These are phyloP conservation scores for Phortica magna DNA, from an alignment of 2,888 invertebrate species.

Conservation along the genomic window DNA sequence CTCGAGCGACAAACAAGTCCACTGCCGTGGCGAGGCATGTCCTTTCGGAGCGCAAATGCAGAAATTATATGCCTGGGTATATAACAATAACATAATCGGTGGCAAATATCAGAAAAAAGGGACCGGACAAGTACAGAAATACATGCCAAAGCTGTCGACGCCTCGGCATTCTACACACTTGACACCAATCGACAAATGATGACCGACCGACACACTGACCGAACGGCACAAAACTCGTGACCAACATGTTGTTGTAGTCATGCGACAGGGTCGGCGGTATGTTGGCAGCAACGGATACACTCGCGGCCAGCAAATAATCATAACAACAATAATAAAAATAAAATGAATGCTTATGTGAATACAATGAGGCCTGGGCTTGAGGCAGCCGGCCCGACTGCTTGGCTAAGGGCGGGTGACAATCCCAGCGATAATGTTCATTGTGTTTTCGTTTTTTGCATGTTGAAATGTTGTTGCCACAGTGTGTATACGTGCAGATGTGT, in stretches of 20 bases:
- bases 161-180: neutral
- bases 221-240: too few species aligned
- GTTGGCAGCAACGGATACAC: neutral
- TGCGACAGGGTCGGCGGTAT: neutral
- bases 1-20: neutral
- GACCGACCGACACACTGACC: neutral
- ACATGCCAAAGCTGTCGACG: neutral
- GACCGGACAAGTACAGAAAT: neutral
- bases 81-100: too few species aligned
- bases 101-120: neutral
- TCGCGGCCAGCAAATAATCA: neutral
- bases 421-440: neutral
- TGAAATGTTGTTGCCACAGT: neutral
- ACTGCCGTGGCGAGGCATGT: neutral
- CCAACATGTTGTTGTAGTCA: too few species aligned
- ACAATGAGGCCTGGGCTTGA: slow-evolving; percentile 7
- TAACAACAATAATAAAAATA: slow-evolving; percentile 21
- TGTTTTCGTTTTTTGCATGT: neutral
- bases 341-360: slow-evolving; percentile 22
- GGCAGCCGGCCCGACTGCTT: neutral
- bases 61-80: neutral
- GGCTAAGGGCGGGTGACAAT: neutral
- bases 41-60: neutral
- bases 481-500: too few species aligned
- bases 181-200: slow-evolving; percentile 4